Base-by-base conservation (phyloP, 2,797 vertebrate genomes). In the Sebastes taczanowskii region DNA sequence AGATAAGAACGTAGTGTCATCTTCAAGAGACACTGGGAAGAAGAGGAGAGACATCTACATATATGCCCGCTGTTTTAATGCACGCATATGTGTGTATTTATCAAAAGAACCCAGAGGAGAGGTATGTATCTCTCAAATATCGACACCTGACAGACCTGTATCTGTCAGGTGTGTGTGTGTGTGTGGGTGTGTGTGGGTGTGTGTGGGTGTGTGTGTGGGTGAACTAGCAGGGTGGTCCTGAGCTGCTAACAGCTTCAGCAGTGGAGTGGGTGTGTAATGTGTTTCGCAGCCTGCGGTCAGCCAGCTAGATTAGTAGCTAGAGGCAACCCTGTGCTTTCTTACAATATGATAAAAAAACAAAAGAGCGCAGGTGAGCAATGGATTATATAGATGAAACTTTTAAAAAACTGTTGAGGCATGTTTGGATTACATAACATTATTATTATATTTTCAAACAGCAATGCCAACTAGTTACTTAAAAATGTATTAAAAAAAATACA, bases 221-320 rank as follows among this genome's bases (percentile, higher is more conserved):
- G 34, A 49, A 80, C 93, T 87, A 88, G 86, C 93, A 92, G 93
- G 94, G 94, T 94, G 94, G 94, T 94, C 94, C 81, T 60, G 83
- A 68, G 82, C 86, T 78, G 67, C 89, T 79, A 89, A 88, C 89
- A 90, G 90, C 88, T 78, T 91, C 86, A 87, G 82, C 83, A 84
- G 90, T 52, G 18, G 75, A 87, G 84, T 81, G 86, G 82, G 86
- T 86, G 89, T 91, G 80, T 92, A 91, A 94, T 94, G 91, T 89
- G 82, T 94, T 94, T 83, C 86, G 82, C 93, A 93, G 93, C 74
- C 74, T 83, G 69, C 22, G 59, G 78, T 90, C 81, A 85, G 60
- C 76, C 60, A 61, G 78, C 72, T 77, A 80, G 79, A 85, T 61
- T 77, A 74, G 86, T 83, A 89, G 71, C 7, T 38, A 85, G 53